Percentiles rank a stretch among this genome's conserved stretches.
phyloP scores from a whole-genome alignment of 2,888 invertebrate genomes.

The Arge pagana region DNA sequence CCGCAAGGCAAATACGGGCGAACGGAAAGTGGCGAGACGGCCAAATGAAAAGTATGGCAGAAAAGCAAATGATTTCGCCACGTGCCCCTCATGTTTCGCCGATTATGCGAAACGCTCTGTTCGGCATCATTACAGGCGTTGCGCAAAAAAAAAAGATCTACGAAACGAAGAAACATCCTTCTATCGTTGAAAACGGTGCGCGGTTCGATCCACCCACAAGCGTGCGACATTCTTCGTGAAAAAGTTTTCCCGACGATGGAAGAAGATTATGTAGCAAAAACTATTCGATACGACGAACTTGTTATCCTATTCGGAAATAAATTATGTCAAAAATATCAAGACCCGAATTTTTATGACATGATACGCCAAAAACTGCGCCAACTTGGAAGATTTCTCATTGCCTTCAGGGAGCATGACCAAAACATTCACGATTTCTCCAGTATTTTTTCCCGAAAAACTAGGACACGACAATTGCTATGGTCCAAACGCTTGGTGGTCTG shows the following conservation, averaged over 20 bases:
- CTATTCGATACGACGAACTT: constrained; percentile 4
- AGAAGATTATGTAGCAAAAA: constrained; percentile 3
- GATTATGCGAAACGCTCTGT: too few species aligned
- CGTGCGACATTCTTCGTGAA: background rate
- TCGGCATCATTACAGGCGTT: too few species aligned
- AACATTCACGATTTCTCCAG: too few species aligned
- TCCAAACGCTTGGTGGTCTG: too few species aligned
- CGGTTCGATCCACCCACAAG: constrained; percentile 6
- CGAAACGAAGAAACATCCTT: constrained; percentile 15
- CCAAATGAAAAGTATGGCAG: too few species aligned
- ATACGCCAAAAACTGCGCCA: background rate
- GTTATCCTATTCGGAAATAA: constrained; percentile 15
- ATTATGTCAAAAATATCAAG: constrained; percentile 12
- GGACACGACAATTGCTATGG: too few species aligned
- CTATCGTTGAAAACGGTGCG: constrained; percentile 3
- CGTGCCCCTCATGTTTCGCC: too few species aligned
- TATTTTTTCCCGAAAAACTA: too few species aligned
- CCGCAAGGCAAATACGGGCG: too few species aligned
- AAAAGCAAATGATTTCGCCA: too few species aligned
- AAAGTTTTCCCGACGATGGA: constrained; percentile 5
- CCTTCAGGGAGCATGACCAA: constrained; percentile 1
- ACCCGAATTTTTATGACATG: constrained; percentile 8
- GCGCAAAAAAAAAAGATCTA: background rate
- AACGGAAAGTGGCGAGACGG: too few species aligned
- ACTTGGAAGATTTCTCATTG: constrained; percentile 2